phyloP scores from a whole-genome alignment of 2,888 invertebrate genomes.

The Chymomyza procnemis region DNA sequence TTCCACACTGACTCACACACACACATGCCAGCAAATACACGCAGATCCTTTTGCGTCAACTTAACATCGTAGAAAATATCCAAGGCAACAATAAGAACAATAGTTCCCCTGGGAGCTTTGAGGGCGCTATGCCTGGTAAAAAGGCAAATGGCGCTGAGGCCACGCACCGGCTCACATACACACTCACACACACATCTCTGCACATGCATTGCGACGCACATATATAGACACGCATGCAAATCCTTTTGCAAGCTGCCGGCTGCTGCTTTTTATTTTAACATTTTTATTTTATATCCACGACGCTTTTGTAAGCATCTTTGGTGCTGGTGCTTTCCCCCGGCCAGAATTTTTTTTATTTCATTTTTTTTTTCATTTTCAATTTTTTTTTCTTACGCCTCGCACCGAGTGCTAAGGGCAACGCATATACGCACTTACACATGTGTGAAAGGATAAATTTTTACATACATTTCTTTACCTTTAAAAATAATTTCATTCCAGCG shows the following conservation, averaged over 20 bases:
- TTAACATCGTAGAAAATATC: constrained; percentile 70
- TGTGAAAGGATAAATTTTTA: constrained; percentile 64
- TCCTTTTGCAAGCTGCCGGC: constrained; percentile 65
- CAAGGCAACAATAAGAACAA: constrained; percentile 74
- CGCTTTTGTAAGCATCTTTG: constrained; percentile 68
- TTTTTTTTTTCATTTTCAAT: constrained; percentile 52
- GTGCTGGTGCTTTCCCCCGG: constrained; percentile 43
- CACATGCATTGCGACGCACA: constrained; percentile 14
- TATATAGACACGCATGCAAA: constrained; percentile 55
- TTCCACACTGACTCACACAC: constrained; percentile 43
- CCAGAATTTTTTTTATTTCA: constrained; percentile 5
- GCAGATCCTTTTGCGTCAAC: constrained; percentile 71
- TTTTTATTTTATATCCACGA: constrained; percentile 65
- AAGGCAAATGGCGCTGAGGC: constrained; percentile 55
- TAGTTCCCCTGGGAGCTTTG: constrained; percentile 70
- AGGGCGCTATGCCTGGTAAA: constrained; percentile 49
- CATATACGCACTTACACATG: constrained; percentile 14
- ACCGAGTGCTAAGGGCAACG: constrained; percentile 4
- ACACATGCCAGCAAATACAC: constrained; percentile 39
- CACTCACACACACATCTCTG: constrained; percentile 21
- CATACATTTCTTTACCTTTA: constrained; percentile 68
- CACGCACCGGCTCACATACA: constrained; percentile 10
- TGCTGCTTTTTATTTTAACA: constrained; percentile 53
- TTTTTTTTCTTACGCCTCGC: constrained; percentile 32
- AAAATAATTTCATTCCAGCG: constrained; percentile 51